Evolutionary conservation across 2,113 vertebrate species (phyloP).

Genomic region (Mus pahari): DNA sequence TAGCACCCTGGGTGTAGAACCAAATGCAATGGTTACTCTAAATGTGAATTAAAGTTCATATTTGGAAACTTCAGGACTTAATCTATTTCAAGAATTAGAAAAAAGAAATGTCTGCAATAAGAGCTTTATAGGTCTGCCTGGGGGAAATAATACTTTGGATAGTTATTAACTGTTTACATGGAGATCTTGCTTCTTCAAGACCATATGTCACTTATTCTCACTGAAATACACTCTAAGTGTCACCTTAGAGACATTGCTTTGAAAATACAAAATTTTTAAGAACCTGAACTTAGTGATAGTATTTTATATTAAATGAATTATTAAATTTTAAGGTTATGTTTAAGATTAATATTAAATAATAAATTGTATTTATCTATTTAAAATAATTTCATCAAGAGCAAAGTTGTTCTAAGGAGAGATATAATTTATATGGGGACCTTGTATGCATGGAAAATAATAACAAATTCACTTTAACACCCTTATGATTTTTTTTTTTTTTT

Average conservation of each 20-base stretch:
- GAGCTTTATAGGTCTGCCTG: not conserved
- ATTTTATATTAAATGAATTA: not conserved
- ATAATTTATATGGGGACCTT: not conserved
- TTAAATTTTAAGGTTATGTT: not conserved
- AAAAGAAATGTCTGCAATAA: not conserved
- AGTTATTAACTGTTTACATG: not conserved
- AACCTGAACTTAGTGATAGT: no score
- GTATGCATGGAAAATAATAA: not conserved
- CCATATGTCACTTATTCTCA: not conserved
- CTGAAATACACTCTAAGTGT: not conserved
- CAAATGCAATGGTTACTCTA: accelerated
- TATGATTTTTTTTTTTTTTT: not conserved
- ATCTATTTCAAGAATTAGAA: not conserved
- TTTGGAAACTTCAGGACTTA: not conserved
- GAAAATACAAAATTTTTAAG: not conserved
- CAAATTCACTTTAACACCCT: not conserved
- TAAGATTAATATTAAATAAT: not conserved
- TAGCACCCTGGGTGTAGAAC: accelerated
- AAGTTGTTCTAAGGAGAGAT: not conserved
- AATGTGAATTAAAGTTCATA: not conserved
- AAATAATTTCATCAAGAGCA: no score
- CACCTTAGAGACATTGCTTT: not conserved
- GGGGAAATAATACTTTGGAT: not conserved
- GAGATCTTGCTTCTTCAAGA: not conserved
- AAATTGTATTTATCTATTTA: not conserved